phyloP scores from a whole-genome alignment of 1,140 invertebrate genomes.

The Idris sp. region DNA sequence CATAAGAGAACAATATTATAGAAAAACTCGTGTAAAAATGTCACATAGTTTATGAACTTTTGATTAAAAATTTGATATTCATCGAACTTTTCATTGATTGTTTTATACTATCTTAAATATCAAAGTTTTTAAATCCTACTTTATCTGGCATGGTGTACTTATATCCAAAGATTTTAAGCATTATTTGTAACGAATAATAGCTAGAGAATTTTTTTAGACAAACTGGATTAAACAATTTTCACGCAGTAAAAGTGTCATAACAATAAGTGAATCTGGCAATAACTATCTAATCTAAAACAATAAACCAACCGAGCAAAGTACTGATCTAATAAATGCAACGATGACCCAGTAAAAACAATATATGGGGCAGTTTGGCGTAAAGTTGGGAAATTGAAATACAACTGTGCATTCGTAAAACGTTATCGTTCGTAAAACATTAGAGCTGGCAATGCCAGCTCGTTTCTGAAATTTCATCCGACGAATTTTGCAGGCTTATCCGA shows the following conservation, averaged over 20 bases:
- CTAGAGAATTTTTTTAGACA: too few relatives aligned
- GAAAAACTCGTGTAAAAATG: too few relatives aligned
- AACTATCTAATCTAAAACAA: slow-evolving; percentile 4
- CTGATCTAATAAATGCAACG: slow-evolving; percentile 24
- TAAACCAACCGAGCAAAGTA: neutral
- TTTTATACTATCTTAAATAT: too few relatives aligned
- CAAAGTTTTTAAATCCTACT: too few relatives aligned
- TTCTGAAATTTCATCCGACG: slow-evolving; percentile 59
- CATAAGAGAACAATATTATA: slow-evolving; percentile 19
- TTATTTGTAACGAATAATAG: too few relatives aligned
- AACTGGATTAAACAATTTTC: too few relatives aligned
- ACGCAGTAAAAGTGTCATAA: too few relatives aligned
- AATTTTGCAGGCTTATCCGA: slow-evolving; percentile 63
- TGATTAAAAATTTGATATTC: too few relatives aligned
- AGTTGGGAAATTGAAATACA: slow-evolving; percentile 50
- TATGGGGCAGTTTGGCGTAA: slow-evolving; percentile 38
- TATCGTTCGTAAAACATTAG: slow-evolving; percentile 54
- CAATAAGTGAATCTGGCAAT: neutral
- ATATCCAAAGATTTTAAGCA: too few relatives aligned
- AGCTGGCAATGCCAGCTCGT: slow-evolving; percentile 44
- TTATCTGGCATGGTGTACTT: too few relatives aligned
- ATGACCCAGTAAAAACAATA: slow-evolving; percentile 37
- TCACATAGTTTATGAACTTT: too few relatives aligned
- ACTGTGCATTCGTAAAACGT: slow-evolving; percentile 37
- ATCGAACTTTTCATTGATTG: neutral